Conservation (phyloP, 2,113 vertebrate species). For the Willisornis vidua region DNA sequence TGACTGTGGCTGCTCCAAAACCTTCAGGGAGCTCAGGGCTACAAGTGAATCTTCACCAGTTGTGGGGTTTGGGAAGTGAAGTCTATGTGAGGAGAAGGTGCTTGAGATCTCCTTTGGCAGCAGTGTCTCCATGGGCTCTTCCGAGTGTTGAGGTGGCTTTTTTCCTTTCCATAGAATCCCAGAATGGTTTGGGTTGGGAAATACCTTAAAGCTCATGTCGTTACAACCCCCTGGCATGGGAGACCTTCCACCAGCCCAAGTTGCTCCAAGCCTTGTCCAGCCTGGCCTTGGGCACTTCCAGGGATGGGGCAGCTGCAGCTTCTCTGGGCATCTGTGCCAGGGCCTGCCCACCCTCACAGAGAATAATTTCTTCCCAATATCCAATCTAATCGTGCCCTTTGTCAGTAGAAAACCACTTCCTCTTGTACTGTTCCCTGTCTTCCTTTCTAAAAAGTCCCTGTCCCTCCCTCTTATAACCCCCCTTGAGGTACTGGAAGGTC, state of each 20-base stretch:
- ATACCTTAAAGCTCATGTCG: background rate
- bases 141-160: background rate
- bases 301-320: background rate
- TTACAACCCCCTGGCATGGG: background rate
- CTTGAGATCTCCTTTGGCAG: background rate
- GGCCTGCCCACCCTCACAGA: background rate
- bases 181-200: background rate
- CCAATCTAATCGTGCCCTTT: background rate
- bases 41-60: background rate
- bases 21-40: background rate
- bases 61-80: background rate
- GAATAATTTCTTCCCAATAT: background rate
- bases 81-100: background rate
- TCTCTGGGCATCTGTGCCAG: background rate
- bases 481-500: background rate
- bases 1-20: background rate
- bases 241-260: background rate
- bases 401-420: background rate
- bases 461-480: background rate
- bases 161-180: background rate
- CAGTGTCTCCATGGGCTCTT: conserved; percentile 51
- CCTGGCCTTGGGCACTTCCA: background rate
- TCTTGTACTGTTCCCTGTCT: background rate
- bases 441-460: background rate
- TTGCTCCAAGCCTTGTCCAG: accelerated